Evolutionary conservation across 2,113 vertebrate genomes (phyloP).

Genomic region (Maccullochella peelii): DNA sequence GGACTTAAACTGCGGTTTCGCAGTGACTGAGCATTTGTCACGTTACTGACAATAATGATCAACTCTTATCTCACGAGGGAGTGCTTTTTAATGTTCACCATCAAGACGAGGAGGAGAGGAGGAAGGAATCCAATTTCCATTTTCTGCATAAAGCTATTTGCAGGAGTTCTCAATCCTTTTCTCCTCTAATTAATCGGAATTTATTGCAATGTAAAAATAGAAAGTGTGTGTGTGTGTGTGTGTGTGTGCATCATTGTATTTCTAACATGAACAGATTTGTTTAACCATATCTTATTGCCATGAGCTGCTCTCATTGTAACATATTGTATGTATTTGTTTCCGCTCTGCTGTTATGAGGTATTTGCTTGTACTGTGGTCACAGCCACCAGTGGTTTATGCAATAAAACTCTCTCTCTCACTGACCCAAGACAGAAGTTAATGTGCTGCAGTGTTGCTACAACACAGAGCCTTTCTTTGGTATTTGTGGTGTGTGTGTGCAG

Average conservation of each 20-base stretch:
- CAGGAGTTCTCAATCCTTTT: slow-evolving; percentile 38
- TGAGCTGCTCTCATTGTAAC: neutral
- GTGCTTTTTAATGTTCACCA: slow-evolving; percentile 59
- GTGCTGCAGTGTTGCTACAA: neutral
- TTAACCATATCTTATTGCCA: slow-evolving; percentile 10
- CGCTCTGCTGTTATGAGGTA: slow-evolving; percentile 12
- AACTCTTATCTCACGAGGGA: slow-evolving; percentile 15
- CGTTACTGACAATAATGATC: slow-evolving; percentile 36
- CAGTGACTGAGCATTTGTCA: slow-evolving; percentile 33
- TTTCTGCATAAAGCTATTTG: slow-evolving; percentile 52
- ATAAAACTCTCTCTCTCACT: slow-evolving; percentile 5
- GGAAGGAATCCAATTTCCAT: slow-evolving; percentile 59
- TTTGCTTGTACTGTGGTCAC: slow-evolving; percentile 12
- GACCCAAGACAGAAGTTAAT: slow-evolving; percentile 35
- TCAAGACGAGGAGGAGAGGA: slow-evolving; percentile 28
- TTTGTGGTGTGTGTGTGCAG: neutral
- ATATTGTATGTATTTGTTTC: slow-evolving; percentile 22
- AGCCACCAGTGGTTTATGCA: slow-evolving; percentile 1
- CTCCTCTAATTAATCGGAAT: slow-evolving; percentile 50
- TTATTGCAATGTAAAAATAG: slow-evolving; percentile 57
- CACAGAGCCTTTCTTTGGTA: neutral
- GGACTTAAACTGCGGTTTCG: neutral
- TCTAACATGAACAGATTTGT: slow-evolving; percentile 2
- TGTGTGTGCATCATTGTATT: slow-evolving; percentile 1
- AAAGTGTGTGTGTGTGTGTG: slow-evolving; percentile 13